Evolutionary conservation across 2,113 vertebrate species (phyloP).

Genomic region (Chloropsis cyanopogon): DNA sequence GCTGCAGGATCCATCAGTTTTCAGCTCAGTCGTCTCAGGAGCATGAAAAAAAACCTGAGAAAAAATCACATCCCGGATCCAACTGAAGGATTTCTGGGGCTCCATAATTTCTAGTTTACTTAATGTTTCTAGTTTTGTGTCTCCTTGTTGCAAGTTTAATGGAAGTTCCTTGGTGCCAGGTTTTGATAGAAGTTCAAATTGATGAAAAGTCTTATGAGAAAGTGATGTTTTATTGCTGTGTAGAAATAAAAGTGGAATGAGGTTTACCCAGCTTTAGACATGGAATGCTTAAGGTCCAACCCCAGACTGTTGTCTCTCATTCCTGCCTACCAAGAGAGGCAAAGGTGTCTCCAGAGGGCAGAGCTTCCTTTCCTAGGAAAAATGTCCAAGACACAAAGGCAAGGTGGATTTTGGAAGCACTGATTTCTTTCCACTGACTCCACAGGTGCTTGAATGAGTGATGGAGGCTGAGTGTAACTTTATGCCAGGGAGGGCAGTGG

Average conservation of each 20-base stretch:
- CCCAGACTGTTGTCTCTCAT: neutral
- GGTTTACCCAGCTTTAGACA: neutral
- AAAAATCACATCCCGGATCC: neutral
- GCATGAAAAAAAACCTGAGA: neutral
- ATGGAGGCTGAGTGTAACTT: neutral
- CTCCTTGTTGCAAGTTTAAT: neutral
- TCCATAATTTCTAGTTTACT: neutral
- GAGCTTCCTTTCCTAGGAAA: neutral
- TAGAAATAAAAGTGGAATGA: neutral
- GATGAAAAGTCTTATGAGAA: neutral
- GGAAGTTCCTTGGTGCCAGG: neutral
- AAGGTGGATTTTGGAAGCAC: neutral
- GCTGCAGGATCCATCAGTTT: neutral
- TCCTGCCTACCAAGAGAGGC: neutral
- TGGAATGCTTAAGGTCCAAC: neutral
- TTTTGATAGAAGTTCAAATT: neutral
- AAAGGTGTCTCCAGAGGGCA: neutral
- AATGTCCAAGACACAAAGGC: neutral
- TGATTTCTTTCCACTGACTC: neutral
- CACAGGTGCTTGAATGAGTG: neutral
- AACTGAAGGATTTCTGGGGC: neutral
- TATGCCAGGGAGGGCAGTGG: neutral
- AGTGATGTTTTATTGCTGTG: neutral
- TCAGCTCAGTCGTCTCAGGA: neutral
- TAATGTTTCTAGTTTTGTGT: neutral